Conservation (phyloP, 2,888 invertebrate genomes). For the Cerastoderma edule region DNA sequence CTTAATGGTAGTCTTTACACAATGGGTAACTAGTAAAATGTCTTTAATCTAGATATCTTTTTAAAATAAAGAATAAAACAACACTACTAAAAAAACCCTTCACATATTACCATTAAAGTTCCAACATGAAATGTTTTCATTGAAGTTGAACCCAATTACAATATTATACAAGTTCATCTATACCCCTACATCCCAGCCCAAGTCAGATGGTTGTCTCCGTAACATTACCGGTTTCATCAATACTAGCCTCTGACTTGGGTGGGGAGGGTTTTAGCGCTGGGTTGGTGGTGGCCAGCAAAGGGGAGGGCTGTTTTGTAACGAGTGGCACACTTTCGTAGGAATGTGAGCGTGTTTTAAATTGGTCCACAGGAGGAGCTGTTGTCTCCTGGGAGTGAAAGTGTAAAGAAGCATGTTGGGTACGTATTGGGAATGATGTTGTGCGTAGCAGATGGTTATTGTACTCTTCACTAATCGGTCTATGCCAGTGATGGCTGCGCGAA, state of each 20-base stretch:
- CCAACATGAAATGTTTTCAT: too few relatives aligned
- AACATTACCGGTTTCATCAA: slow-evolving; percentile 58
- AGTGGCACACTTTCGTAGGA: slow-evolving; percentile 82
- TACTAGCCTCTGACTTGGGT: slow-evolving; percentile 72
- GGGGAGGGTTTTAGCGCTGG: slow-evolving; percentile 72
- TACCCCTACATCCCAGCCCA: neutral
- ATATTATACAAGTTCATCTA: slow-evolving; percentile 8
- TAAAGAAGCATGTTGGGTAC: slow-evolving; percentile 61
- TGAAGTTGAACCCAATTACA: too few relatives aligned
- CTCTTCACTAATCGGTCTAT: slow-evolving; percentile 81
- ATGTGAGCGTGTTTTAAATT: slow-evolving; percentile 78
- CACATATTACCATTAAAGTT: too few relatives aligned
- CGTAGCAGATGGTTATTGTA: slow-evolving; percentile 71
- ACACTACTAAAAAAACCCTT: too few relatives aligned
- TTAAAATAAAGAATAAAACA: too few relatives aligned
- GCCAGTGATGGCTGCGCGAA: slow-evolving; percentile 90
- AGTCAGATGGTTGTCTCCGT: slow-evolving; percentile 77
- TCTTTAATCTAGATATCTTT: too few relatives aligned
- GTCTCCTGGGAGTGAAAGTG: slow-evolving; percentile 68
- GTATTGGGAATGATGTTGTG: slow-evolving; percentile 68
- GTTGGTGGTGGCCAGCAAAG: slow-evolving; percentile 72
- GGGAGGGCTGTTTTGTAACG: slow-evolving; percentile 75
- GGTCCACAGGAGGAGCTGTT: slow-evolving; percentile 61
- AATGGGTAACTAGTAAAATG: too few relatives aligned
- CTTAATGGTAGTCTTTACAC: too few relatives aligned